These are phyloP conservation scores for Palythoa caribaeorum DNA, from an alignment of 92 coral and sea anemone genomes.

Conservation along the genomic window DNA sequence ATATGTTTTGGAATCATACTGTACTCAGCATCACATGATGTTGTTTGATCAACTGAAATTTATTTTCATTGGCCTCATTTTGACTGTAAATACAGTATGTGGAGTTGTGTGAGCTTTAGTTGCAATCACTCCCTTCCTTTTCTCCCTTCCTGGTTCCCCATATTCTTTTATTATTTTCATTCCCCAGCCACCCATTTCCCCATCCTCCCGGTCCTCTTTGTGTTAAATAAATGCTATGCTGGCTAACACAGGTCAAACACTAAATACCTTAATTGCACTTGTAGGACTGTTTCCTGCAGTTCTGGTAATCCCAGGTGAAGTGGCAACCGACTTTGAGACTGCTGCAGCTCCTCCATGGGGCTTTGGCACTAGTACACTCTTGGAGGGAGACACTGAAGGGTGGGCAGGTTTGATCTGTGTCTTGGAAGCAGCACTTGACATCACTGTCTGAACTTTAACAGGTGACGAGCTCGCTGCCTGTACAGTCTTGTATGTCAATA, in stretches of 20 bases:
- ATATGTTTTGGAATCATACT: too few species aligned
- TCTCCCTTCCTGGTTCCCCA: too few species aligned
- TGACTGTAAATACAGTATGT: too few species aligned
- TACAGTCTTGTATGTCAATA: constrained; percentile 84
- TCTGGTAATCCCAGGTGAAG: constrained; percentile 53
- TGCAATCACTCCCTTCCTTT: too few species aligned
- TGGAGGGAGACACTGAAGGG: constrained; percentile 67
- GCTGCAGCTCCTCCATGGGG: constrained; percentile 54
- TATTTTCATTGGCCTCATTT: too few species aligned
- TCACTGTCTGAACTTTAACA: constrained; percentile 79
- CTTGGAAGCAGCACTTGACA: constrained; percentile 78
- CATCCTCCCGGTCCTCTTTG: not conserved
- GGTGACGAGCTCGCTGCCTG: constrained; percentile 72
- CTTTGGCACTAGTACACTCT: constrained; percentile 79
- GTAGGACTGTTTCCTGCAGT: constrained; percentile 52
- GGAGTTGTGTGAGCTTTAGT: too few species aligned
- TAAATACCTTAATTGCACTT: constrained; percentile 42
- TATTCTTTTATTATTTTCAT: too few species aligned
- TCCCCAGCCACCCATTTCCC: not conserved
- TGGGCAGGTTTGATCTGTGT: constrained; percentile 72
- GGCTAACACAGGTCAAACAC: not conserved
- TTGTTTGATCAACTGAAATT: too few species aligned
- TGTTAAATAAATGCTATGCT: too few species aligned
- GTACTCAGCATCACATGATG: too few species aligned
- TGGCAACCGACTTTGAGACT: constrained; percentile 22